Evolutionary conservation across 2,888 invertebrate genomes (phyloP), one percentile per base, ranked within the genome.

Genomic region (Andrena hattorfiana): DNA sequence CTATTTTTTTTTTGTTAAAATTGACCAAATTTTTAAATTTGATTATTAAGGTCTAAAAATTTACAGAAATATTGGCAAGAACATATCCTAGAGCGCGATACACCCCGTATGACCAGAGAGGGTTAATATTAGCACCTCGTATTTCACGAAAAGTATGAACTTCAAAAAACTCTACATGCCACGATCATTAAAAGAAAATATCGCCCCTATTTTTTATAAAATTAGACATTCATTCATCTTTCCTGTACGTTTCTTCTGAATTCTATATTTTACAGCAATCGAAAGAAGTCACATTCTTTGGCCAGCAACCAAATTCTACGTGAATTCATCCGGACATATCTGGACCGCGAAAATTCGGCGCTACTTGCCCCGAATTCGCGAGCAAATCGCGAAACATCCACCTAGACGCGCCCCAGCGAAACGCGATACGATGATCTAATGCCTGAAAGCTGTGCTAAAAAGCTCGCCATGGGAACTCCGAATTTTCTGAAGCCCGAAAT

Each of bases 321-420:
- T 89, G 88, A 81, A 86, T 79, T 68, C 69, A 71, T 63, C 28
- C 56, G 56, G 63, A 69, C 86, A 86, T 88, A 92, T 91, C 89
- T 91, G 87, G 91, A 92, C 87, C 90, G 88, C 83, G 90, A 92
- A 48, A 91, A 92, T 90, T 87, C 86, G 72, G 89, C 79, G 85
- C 77, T 83, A 81, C 77, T 62, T 87, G 90, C 73, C 89, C 89
- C 81, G 83, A 76, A 85, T 87, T 77, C 23, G n/a, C n/a, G 7
- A 42, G 35, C 63, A 16, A 60, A 68, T 66, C 60, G 23, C 56
- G 32, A 77, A 66, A 83, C 60, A 48, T 72, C 64, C 51, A 68
- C 28, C 48, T 62, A 28, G 67, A 48, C 48, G 62, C 13, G 51
- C 10, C 28, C 28, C 64, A 30, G 35, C 13, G 64, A 35, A 51